phyloP scores from a whole-genome alignment of 1,140 invertebrate species.

The Triops cancriformis region DNA sequence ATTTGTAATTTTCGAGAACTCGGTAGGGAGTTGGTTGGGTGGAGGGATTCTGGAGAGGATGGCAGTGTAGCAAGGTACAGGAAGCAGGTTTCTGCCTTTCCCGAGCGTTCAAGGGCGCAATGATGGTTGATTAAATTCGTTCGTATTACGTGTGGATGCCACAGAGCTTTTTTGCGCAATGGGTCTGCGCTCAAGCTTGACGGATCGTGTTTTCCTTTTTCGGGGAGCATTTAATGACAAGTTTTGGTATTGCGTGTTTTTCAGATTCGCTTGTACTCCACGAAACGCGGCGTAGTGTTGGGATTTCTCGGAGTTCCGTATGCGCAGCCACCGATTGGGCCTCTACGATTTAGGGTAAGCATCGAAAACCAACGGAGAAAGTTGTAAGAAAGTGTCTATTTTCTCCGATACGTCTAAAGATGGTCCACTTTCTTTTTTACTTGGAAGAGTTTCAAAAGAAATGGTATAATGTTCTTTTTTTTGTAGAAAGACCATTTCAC shows the following conservation, averaged over 20 bases:
- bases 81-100: constrained; percentile 2
- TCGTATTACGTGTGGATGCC: constrained; percentile 6
- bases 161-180: neutral
- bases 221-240: neutral
- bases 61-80: neutral
- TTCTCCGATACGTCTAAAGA: neutral
- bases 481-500: neutral
- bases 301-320: constrained; percentile 59
- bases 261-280: constrained; percentile 26
- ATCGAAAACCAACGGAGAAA: neutral
- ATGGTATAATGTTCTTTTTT: neutral
- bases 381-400: neutral
- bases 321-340: constrained; percentile 51
- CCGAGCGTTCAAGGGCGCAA: constrained; percentile 19
- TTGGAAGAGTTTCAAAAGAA: neutral
- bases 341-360: constrained; percentile 48
- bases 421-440: neutral
- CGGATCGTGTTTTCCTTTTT: neutral
- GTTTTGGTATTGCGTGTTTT: neutral
- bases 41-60: neutral
- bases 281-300: constrained; percentile 40
- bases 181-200: neutral
- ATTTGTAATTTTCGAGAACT: too few species aligned
- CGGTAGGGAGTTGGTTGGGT: too few species aligned
- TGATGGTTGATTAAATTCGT: constrained; percentile 14